Evolutionary conservation across 2,888 invertebrate species (phyloP), one percentile per base, ranked within the genome.

Genomic region (Polylopha cassiicola): DNA sequence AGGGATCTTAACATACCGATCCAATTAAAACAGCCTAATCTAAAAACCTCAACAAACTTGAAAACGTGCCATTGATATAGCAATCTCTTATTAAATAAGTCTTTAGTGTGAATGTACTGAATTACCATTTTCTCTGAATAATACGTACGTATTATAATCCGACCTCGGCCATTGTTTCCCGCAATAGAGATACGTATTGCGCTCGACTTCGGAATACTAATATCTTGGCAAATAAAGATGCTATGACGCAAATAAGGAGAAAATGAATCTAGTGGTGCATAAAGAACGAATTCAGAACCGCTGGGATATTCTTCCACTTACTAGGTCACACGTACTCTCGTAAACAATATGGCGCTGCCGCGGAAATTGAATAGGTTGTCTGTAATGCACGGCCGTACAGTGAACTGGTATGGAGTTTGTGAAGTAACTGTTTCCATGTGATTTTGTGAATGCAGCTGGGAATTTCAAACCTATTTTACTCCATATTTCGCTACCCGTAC

Each of bases 181-280:
- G 34, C 46, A 46, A 43, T 48, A 37, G 43, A 42, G 43, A 45
- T 48, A 46, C 43, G 58, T 60, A 53, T 53, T 51, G 47, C 54
- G 50, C 43, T 48, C 59, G 48, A 34, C 38, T 43, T 28, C 41
- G 20, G 65, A 59, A 65, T 65, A 68, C 57, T 61, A 65, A 68
- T 64, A 51, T 51, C 47, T 53, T 45, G 22, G 51, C 44, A 54
- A 57, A 59, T 58, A 58, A 54, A 53, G 48, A 56, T 46, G 52
- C 53, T 50, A 43, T 48, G 43, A 43, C 46, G 44, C 34, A 29
- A 33, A 32, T 41, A 41, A 26, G 39, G 36, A 26, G 24, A 30
- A 24, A 41, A 36, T 15, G 9, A 29, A 36, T n/a, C n/a, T n/a
- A n/a, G n/a, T n/a, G n/a, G n/a, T n/a, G n/a, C n/a, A n/a, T n/a